These are phyloP conservation scores for Pogonocherus hispidulus DNA, from an alignment of 2,888 invertebrate genomes.

Conservation along the genomic window DNA sequence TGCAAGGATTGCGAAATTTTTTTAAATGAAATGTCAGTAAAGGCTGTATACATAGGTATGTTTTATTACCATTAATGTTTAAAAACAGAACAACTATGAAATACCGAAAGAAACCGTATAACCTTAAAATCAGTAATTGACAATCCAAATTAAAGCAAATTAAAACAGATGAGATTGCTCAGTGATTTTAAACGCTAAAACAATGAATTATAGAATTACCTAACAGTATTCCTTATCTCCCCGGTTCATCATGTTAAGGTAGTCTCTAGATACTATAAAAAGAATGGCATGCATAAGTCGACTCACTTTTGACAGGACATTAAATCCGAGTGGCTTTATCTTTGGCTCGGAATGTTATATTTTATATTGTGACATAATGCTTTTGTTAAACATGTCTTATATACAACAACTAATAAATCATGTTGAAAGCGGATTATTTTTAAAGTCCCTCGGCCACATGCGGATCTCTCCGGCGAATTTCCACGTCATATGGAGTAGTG, in stretches of 20 bases:
- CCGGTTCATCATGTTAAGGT: background rate
- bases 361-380: constrained; percentile 1
- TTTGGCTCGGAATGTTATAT: background rate
- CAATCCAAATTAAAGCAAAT: too few relatives aligned
- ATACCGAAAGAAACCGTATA: too few relatives aligned
- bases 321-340: constrained; percentile 2
- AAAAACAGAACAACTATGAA: too few relatives aligned
- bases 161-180: too few relatives aligned
- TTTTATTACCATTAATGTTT: too few relatives aligned
- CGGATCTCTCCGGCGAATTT: too few relatives aligned
- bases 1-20: too few relatives aligned
- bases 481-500: too few relatives aligned
- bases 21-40: too few relatives aligned
- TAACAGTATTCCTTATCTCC: background rate
- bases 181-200: too few relatives aligned
- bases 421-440: background rate
- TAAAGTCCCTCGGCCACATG: background rate
- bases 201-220: background rate
- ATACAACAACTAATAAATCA: constrained; percentile 4
- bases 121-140: too few relatives aligned
- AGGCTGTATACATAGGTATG: too few relatives aligned
- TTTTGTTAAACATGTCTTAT: background rate
- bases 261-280: background rate
- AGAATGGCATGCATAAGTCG: background rate
- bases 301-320: background rate